phyloP scores from a whole-genome alignment of 2,888 invertebrate genomes.

The Macaria notata region DNA sequence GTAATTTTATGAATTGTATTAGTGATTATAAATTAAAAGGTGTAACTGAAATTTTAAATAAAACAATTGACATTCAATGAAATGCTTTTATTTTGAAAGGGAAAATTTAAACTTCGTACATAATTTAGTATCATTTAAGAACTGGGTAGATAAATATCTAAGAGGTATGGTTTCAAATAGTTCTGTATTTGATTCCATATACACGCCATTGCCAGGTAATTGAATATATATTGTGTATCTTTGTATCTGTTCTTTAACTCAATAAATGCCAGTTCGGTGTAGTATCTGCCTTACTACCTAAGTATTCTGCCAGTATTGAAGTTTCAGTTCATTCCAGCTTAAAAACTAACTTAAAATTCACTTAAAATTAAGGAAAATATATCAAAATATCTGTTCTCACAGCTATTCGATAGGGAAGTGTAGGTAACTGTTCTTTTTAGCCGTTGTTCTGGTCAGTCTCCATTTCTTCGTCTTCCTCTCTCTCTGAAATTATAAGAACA shows the following conservation, averaged over 20 bases:
- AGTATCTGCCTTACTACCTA: slow-evolving; percentile 55
- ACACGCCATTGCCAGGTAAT: too few species aligned
- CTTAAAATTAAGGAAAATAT: slow-evolving; percentile 9
- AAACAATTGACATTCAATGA: slow-evolving; percentile 38
- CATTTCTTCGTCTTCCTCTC: slow-evolving; percentile 74
- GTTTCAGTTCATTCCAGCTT: slow-evolving; percentile 60
- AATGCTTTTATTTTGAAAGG: slow-evolving; percentile 12
- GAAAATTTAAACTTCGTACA: not conserved
- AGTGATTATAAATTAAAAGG: not conserved
- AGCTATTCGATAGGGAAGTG: slow-evolving; percentile 36
- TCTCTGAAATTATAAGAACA: slow-evolving; percentile 64
- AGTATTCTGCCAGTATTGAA: slow-evolving; percentile 38
- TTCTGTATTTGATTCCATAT: not conserved
- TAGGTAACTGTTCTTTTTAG: slow-evolving; percentile 47
- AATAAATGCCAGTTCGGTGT: slow-evolving; percentile 44
- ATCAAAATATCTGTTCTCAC: slow-evolving; percentile 53
- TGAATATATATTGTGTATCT: too few species aligned
- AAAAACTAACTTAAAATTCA: slow-evolving; percentile 29
- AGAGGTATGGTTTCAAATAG: not conserved
- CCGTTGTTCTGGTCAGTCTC: slow-evolving; percentile 70
- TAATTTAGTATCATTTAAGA: not conserved
- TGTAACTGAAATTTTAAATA: slow-evolving; percentile 12
- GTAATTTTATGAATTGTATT: slow-evolving; percentile 28
- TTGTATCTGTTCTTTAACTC: slow-evolving; percentile 46
- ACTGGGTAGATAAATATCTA: too few species aligned